These are phyloP conservation scores for Drosophila borealis DNA, from an alignment of 2,888 invertebrate genomes.

Conservation along the genomic window DNA sequence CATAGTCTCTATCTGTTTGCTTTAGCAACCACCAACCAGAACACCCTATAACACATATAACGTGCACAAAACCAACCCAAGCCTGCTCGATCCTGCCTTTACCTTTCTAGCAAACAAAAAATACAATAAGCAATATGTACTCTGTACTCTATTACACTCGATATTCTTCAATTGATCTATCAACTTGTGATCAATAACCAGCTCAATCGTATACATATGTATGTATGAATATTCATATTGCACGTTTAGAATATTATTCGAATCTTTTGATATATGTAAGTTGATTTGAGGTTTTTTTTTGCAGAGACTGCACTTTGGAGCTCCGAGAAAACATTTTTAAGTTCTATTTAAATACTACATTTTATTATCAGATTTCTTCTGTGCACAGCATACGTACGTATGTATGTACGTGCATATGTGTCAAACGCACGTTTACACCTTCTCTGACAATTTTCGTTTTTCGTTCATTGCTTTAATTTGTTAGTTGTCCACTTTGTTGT, in stretches of 20 bases:
- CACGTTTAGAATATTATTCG: conserved; percentile 1
- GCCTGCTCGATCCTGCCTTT: conserved; percentile 4
- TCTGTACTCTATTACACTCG: background rate
- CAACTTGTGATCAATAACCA: background rate
- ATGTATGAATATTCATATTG: background rate
- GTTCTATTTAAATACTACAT: background rate
- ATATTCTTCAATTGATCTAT: background rate
- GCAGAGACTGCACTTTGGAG: background rate
- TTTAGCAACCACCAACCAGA: background rate
- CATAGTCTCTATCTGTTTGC: conserved; percentile 1
- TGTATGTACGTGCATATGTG: background rate
- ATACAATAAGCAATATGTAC: background rate
- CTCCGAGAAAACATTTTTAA: background rate
- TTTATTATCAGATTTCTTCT: background rate
- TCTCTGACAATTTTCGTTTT: background rate
- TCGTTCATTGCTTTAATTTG: background rate
- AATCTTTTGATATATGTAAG: background rate
- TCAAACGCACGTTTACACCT: background rate
- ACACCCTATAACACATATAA: conserved; percentile 6
- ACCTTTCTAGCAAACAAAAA: background rate
- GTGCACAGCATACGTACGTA: background rate
- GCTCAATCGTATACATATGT: background rate
- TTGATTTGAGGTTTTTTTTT: background rate
- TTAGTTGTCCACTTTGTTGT: conserved; percentile 20
- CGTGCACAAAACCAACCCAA: conserved; percentile 1